These are phyloP conservation scores for Gymnosoma rotundatum DNA, from an alignment of 2,888 invertebrate species.

Conservation along the genomic window DNA sequence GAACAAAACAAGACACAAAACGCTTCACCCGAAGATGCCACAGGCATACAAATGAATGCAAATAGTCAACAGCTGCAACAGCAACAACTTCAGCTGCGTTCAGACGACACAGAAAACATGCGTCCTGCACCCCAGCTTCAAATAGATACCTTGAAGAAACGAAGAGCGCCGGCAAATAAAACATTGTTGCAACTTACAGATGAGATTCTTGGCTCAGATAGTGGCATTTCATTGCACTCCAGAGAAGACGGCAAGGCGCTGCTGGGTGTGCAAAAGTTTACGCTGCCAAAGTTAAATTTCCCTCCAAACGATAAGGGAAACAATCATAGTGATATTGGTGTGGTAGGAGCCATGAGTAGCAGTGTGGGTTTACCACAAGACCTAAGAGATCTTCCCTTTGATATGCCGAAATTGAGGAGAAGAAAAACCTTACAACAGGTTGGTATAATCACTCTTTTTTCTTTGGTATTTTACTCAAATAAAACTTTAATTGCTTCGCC, in stretches of 20 bases:
- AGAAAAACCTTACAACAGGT: conserved; percentile 86
- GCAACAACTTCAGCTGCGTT: conserved; percentile 79
- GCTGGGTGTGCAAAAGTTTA: conserved; percentile 84
- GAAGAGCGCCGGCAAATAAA: conserved; percentile 89
- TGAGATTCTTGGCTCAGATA: conserved; percentile 93
- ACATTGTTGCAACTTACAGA: conserved; percentile 84
- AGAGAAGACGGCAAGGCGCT: conserved; percentile 88
- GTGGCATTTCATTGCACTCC: conserved; percentile 93
- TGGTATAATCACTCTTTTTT: not conserved
- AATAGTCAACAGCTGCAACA: conserved; percentile 69
- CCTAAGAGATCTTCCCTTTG: conserved; percentile 91
- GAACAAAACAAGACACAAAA: conserved; percentile 88
- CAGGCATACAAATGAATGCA: conserved; percentile 39
- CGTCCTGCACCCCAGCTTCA: conserved; percentile 66
- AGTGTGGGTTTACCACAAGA: conserved; percentile 85
- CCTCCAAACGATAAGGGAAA: conserved; percentile 82
- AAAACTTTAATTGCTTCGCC: not conserved
- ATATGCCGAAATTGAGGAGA: conserved; percentile 93
- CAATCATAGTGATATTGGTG: conserved; percentile 77
- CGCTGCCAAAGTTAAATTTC: conserved; percentile 83
- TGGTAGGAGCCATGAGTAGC: conserved; percentile 70
- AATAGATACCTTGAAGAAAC: conserved; percentile 76
- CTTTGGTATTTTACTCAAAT: not conserved
- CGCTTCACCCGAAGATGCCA: conserved; percentile 85
- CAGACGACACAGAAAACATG: conserved; percentile 55